A percentile compares a stretch with the other conserved stretches of the same genome.
Conservation (phyloP, 53 echinoderm and acorn worm species). For the Astropecten irregularis region DNA sequence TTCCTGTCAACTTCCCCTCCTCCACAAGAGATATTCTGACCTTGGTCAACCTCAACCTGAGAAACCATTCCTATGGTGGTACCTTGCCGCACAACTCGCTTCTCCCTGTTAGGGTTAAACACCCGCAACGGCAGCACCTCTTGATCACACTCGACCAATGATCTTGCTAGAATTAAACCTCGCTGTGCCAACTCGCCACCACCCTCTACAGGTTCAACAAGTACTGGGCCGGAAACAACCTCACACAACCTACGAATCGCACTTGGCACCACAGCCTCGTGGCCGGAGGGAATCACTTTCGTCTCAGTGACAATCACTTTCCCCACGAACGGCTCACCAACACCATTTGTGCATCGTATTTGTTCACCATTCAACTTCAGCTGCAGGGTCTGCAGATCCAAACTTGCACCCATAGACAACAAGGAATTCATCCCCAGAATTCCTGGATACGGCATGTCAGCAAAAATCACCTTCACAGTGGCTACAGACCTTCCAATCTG, state of each 20-base stretch:
- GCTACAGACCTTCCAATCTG: constrained; percentile 22
- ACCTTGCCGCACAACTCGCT: constrained; percentile 16
- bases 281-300: constrained; percentile 16
- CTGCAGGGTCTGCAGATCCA: constrained; percentile 14
- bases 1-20: not conserved
- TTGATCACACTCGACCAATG: constrained; percentile 19
- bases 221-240: not conserved
- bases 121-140: constrained; percentile 16
- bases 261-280: constrained; percentile 26
- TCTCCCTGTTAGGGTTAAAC: constrained; percentile 33
- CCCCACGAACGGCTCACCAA: not conserved
- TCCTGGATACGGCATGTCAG: constrained; percentile 43
- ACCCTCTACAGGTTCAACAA: constrained; percentile 16
- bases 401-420: not conserved
- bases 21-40: not conserved
- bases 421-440: constrained; percentile 51
- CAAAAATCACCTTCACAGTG: constrained; percentile 52
- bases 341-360: constrained; percentile 1
- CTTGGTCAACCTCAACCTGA: constrained; percentile 2
- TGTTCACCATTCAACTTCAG: constrained; percentile 23
- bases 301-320: constrained; percentile 13
- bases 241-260: not conserved
- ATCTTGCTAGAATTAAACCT: constrained; percentile 2
- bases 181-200: not conserved
- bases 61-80: constrained; percentile 18